phyloP scores from a whole-genome alignment of 37 sponge, comb jelly and placozoan genomes.

The Mnemiopsis leidyi region DNA sequence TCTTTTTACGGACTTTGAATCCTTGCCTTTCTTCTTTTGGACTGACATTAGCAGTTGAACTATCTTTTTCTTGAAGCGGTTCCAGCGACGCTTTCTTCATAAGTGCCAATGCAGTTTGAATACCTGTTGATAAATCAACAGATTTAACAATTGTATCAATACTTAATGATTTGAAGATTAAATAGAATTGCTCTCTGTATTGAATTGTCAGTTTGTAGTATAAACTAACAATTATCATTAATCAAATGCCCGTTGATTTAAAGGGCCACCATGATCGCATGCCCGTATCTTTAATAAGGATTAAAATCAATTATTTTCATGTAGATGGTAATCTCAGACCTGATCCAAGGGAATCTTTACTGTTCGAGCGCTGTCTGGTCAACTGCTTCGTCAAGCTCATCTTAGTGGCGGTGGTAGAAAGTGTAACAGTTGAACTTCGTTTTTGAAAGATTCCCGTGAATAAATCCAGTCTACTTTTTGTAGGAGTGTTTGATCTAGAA shows the following conservation, averaged over 20 bases:
- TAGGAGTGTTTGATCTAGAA: neutral
- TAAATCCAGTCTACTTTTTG: conserved; percentile 13
- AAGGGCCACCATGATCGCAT: no score
- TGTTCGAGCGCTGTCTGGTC: conserved; percentile 27
- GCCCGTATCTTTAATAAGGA: no score
- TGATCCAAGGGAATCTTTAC: neutral
- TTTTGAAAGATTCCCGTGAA: neutral
- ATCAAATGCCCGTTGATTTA: no score
- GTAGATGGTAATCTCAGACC: no score
- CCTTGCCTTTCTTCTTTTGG: neutral
- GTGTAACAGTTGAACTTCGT: conserved; percentile 22
- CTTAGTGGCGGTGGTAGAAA: conserved; percentile 52
- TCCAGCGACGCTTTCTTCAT: conserved; percentile 34
- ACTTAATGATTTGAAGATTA: no score
- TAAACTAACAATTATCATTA: no score
- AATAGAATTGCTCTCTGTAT: no score
- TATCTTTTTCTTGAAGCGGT: conserved; percentile 47
- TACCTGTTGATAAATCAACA: no score
- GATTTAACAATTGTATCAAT: no score
- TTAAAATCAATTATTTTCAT: no score
- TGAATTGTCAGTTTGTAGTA: no score
- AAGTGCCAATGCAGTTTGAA: neutral
- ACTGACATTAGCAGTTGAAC: neutral
- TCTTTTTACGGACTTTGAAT: neutral
- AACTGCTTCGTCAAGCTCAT: conserved; percentile 43